Evolutionary conservation across 2,888 invertebrate species (phyloP), one percentile per base, ranked within the genome.

Genomic region (Epirrhoe alternata): DNA sequence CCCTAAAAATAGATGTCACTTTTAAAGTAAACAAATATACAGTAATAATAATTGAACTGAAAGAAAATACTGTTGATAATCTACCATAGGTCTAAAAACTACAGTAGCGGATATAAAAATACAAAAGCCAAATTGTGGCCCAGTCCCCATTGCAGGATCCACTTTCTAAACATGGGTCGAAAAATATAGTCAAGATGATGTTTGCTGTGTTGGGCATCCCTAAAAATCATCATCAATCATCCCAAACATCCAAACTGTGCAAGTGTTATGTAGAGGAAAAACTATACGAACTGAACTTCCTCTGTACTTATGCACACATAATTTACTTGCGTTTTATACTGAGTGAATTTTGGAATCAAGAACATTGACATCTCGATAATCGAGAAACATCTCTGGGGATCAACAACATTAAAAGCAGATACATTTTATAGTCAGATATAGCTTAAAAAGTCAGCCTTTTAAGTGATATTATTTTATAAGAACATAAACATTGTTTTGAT

Each of bases 101-200:
- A 77, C 71, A 80, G 77, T 84, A 73, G 84, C 82, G 82, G 89
- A 90, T 92, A 92, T 92, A 92, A 92, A 92, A 92, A 92, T 92
- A 92, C 92, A 92, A 92, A 87, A 92, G 90, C 91, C 91, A 86
- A 88, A 85, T 64, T 49, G 51, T 59, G 59, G 59, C 59, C 51
- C 38, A 59, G 51, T 90, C 87, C 84, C 85, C 85, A 68, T 79
- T 81, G 83, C 82, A 82, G 75, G 74, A 78, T 79, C 88, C 88
- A 90, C 89, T 87, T 84, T 74, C 74, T 78, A 79, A 78, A 86
- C 83, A 86, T 83, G 82, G 85, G 81, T 91, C 88, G 83, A 91
- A 90, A 92, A 90, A 90, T 90, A 90, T 87, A 86, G 84, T 84
- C 64, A 78, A 82, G 86, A 87, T 86, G 85, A 87, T 85, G 57